These are phyloP conservation scores for Dreissena rostriformis DNA, from an alignment of 1,140 invertebrate species.

Conservation along the genomic window DNA sequence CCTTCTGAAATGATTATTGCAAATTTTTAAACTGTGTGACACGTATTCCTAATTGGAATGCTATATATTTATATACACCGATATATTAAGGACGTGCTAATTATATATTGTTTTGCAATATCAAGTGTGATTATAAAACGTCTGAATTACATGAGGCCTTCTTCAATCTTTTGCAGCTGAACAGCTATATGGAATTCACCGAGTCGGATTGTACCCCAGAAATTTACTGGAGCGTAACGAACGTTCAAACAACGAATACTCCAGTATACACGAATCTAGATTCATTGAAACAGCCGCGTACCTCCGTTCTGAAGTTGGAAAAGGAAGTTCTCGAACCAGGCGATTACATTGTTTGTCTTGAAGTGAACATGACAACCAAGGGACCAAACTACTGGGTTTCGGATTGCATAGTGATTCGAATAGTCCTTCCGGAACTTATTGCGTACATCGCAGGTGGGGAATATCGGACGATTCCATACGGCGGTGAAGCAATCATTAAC, in stretches of 20 bases:
- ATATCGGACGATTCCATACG: slow-evolving; percentile 2
- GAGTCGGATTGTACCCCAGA: neutral
- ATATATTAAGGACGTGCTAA: neutral
- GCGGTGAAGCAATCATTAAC: neutral
- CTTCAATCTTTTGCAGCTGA: slow-evolving; percentile 10
- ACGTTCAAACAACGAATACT: neutral
- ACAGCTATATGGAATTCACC: slow-evolving; percentile 32
- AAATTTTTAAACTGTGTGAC: neutral
- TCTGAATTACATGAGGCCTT: too few species aligned
- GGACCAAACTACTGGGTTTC: neutral
- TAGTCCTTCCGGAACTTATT: slow-evolving; percentile 24
- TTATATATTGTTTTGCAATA: neutral
- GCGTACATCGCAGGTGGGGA: slow-evolving; percentile 29
- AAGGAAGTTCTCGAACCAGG: slow-evolving; percentile 14
- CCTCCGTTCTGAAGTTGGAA: neutral
- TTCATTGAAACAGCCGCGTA: neutral
- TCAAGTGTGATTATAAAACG: neutral
- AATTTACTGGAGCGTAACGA: slow-evolving; percentile 28
- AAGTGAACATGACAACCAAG: slow-evolving; percentile 2
- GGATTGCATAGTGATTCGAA: neutral
- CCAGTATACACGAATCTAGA: neutral
- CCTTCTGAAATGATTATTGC: too few species aligned
- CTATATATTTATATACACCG: neutral
- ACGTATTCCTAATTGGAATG: neutral
- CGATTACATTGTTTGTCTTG: slow-evolving; percentile 14